Conservation (phyloP, 2,113 vertebrate genomes). For the Boulengeromyrus knoepffleri region DNA sequence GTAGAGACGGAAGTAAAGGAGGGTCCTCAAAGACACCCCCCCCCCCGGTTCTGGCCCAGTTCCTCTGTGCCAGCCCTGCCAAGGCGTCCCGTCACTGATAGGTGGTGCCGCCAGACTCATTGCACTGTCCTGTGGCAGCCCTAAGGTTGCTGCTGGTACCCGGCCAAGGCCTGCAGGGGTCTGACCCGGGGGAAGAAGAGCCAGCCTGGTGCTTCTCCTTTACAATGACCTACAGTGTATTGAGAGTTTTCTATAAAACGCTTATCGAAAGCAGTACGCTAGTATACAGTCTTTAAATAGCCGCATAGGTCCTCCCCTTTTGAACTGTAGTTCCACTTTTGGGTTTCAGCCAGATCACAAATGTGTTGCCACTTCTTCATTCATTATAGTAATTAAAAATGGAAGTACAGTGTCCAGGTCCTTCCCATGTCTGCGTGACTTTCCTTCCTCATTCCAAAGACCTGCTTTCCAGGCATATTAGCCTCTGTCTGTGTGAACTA, state of each 20-base stretch:
- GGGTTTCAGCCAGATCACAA: neutral
- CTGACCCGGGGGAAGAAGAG: neutral
- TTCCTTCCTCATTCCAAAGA: conserved; percentile 13
- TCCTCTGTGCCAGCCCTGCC: neutral
- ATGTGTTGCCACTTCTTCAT: neutral
- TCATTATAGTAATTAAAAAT: neutral
- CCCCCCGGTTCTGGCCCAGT: neutral
- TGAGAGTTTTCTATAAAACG: neutral
- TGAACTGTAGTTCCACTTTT: neutral
- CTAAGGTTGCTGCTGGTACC: neutral
- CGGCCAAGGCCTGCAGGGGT: neutral
- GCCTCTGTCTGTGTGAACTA: neutral
- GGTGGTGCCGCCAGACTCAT: neutral
- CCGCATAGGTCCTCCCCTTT: neutral
- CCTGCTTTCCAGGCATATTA: neutral
- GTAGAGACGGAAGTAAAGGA: neutral
- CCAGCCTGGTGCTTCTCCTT: neutral
- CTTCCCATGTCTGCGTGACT: neutral
- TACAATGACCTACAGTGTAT: neutral
- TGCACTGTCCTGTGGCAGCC: neutral
- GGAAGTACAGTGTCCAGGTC: neutral
- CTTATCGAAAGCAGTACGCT: neutral
- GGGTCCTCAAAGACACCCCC: neutral
- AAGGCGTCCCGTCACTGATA: neutral
- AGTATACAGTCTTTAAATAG: neutral